These are phyloP conservation scores for Limnephilus rhombicus DNA, from an alignment of 2,888 invertebrate genomes.

Conservation along the genomic window DNA sequence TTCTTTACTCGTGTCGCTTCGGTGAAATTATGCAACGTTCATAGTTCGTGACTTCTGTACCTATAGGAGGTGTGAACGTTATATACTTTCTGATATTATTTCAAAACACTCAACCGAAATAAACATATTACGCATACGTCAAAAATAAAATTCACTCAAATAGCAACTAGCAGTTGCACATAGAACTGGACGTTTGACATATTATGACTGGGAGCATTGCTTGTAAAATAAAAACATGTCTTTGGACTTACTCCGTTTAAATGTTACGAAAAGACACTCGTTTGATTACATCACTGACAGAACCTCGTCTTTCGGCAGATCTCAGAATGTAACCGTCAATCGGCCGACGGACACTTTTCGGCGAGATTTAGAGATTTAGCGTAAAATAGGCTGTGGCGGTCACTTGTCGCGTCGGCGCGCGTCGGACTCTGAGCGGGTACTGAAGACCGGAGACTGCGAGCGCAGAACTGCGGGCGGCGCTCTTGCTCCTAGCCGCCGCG, in stretches of 20 bases:
- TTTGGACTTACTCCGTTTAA: slow-evolving; percentile 59
- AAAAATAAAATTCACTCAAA: slow-evolving; percentile 20
- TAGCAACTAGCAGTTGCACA: neutral
- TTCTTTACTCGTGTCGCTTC: neutral
- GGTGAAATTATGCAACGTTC: neutral
- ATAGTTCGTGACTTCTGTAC: neutral
- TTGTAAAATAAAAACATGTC: slow-evolving; percentile 56
- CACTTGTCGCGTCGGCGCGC: slow-evolving; percentile 6
- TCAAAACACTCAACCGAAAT: neutral
- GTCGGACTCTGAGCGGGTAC: slow-evolving; percentile 20
- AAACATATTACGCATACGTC: slow-evolving; percentile 10
- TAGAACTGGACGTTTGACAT: slow-evolving; percentile 46
- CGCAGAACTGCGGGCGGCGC: slow-evolving; percentile 69
- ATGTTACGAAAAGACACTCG: slow-evolving; percentile 58
- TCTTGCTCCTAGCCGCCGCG: slow-evolving; percentile 71
- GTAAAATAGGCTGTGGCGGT: neutral
- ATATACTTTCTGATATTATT: neutral
- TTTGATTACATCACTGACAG: slow-evolving; percentile 58
- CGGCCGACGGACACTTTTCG: slow-evolving; percentile 36
- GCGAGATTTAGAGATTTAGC: neutral
- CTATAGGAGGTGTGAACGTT: neutral
- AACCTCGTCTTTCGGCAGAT: slow-evolving; percentile 52
- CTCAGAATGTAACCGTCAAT: slow-evolving; percentile 46
- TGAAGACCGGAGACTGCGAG: slow-evolving; percentile 70
- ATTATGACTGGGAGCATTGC: slow-evolving; percentile 51